Evolutionary conservation across 1,140 invertebrate genomes (phyloP), one percentile per base, ranked within the genome.

Genomic region (Brachionus asplanchnoidis): DNA sequence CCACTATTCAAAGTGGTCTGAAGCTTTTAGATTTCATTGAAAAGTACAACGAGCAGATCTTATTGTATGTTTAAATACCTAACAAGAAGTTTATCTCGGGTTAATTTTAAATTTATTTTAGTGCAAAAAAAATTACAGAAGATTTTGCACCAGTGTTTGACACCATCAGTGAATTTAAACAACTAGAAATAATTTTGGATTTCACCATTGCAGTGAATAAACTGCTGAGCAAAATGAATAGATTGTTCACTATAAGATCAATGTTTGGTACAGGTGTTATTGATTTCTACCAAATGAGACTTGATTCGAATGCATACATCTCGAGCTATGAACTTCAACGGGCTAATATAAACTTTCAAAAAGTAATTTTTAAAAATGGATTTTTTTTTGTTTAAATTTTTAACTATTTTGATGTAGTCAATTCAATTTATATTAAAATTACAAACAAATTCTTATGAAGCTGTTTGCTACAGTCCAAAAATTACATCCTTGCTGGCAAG

Each of bases 181-280:
- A 82, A 82, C 20, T 82, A 23, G 79, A 82, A 46, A 65, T 36
- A 46, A 44, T 82, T 44, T 26, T 82, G 20, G 65, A 82, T 68
- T 65, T 82, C 17, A 26, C 60, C 0, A 65, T 82, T 26, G 36
- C 79, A 36, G 17, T 82, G 12, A 82, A 68, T 23, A 60, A 44
- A 26, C 50, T 82, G 7, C 42, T 82, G 20, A 40, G 60, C 12
- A 65, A 82, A 65, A 60, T 82, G 79, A 56, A 82, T 46, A 60
- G 60, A 68, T 68, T 82, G 12, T 82, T 82, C 26, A 68, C 65
- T 12, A 17, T 82, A 26, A 26, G 65, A 56, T 82, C 79, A 3
- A 46, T 82, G 79, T 82, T 82, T 65, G 79, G 79, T 8, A 40
- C 79, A 36, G 32, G 23, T 40, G n/a, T 82, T 3, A 68, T 65